Evolutionary conservation across 1,140 invertebrate species (phyloP).

Genomic region (Hyles vespertilio): DNA sequence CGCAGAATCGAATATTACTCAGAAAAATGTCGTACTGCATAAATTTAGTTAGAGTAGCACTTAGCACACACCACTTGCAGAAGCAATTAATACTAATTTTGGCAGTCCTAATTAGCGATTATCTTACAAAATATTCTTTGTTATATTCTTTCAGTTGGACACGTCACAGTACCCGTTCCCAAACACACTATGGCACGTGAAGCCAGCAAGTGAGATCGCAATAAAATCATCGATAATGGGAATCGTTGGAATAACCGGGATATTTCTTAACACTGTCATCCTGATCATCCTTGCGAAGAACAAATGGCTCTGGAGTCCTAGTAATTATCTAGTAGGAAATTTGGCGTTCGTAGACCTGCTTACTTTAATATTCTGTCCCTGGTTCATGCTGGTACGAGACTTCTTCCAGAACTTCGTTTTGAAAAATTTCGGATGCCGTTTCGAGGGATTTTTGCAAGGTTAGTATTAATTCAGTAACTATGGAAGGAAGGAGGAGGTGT

Average conservation of each 20-base stretch:
- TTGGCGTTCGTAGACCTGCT: constrained; percentile 86
- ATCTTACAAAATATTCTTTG: no score
- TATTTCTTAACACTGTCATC: constrained; percentile 84
- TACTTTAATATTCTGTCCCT: constrained; percentile 84
- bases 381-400: constrained; percentile 82
- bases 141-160: constrained; percentile 50
- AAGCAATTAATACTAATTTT: no score
- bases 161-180: constrained; percentile 73
- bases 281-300: constrained; percentile 82
- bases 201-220: constrained; percentile 77
- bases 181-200: constrained; percentile 78
- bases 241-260: constrained; percentile 80
- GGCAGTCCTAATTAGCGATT: no score
- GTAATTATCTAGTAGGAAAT: constrained; percentile 88
- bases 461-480: constrained; percentile 27
- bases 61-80: no score
- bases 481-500: no score
- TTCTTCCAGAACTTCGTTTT: constrained; percentile 86
- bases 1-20: no score
- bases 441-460: constrained; percentile 83
- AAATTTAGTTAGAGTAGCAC: no score
- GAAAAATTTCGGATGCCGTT: constrained; percentile 80
- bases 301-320: constrained; percentile 82
- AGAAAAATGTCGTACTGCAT: no score
- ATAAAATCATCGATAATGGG: constrained; percentile 78